A percentile compares a stretch with the other conserved stretches of the same genome.
Conservation (phyloP, 2,113 vertebrate species). For the Carollia perspicillata region DNA sequence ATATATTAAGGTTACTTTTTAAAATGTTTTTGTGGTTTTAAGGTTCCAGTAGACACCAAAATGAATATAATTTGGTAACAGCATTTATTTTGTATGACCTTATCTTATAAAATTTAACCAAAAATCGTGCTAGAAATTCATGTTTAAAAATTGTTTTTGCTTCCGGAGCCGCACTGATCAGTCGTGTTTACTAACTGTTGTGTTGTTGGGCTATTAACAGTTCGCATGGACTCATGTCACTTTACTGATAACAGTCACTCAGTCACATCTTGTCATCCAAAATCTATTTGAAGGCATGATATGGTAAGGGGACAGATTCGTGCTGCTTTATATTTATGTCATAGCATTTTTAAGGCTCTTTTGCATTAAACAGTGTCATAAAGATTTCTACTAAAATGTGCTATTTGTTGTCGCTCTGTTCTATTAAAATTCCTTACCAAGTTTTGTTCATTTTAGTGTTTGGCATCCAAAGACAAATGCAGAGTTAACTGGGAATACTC, state of each 20-base stretch:
- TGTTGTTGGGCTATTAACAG: slow-evolving; percentile 93
- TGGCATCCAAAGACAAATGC: neutral
- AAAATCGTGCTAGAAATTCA: slow-evolving; percentile 52
- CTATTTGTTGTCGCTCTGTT: neutral
- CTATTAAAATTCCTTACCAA: neutral
- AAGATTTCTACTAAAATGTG: neutral
- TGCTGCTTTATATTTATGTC: slow-evolving; percentile 54
- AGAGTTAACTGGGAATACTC: neutral
- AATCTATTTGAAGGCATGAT: slow-evolving; percentile 99
- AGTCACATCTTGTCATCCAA: slow-evolving; percentile 99
- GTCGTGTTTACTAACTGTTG: slow-evolving; percentile 82
- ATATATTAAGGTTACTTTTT: slow-evolving; percentile 54
- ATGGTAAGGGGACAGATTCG: slow-evolving; percentile 90
- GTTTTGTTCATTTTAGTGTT: neutral
- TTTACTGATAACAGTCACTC: slow-evolving; percentile 99
- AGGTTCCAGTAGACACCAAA: neutral
- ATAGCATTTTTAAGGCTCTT: neutral
- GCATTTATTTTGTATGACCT: slow-evolving; percentile 44
- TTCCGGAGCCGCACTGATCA: neutral
- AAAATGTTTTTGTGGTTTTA: neutral
- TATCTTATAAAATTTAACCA: slow-evolving; percentile 38
- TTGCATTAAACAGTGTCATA: neutral
- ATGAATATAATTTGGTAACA: slow-evolving; percentile 42
- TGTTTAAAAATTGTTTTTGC: slow-evolving; percentile 51
- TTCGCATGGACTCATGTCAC: slow-evolving; percentile 99